A percentile compares a stretch with the other conserved stretches of the same genome.
Conservation (phyloP, 2,113 vertebrate species). For the Eleginops maclovinus region DNA sequence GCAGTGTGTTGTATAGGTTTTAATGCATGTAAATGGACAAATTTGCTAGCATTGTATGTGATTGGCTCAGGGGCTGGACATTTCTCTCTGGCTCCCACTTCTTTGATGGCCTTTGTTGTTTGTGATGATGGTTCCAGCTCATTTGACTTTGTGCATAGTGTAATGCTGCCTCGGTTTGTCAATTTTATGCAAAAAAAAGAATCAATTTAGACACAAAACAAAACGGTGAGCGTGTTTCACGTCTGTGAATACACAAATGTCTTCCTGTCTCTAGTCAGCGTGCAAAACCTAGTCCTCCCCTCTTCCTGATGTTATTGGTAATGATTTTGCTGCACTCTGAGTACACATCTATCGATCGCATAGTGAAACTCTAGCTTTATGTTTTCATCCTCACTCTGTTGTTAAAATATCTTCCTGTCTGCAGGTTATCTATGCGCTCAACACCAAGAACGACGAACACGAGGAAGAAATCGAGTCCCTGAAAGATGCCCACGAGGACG, state of each 20-base stretch:
- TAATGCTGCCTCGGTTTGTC: not conserved
- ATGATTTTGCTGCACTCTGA: slow-evolving; percentile 27
- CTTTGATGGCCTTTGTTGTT: not conserved
- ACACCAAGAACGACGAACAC: slow-evolving; percentile 98
- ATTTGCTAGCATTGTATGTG: too few species aligned
- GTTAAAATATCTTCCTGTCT: slow-evolving; percentile 37
- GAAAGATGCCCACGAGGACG: slow-evolving; percentile 95
- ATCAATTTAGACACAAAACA: not conserved
- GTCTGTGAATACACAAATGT: too few species aligned
- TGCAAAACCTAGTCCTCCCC: not conserved
- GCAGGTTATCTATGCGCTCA: slow-evolving; percentile 98
- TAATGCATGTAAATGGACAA: too few species aligned
- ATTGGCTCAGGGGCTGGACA: too few species aligned
- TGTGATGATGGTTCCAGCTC: not conserved
- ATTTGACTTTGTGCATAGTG: not conserved
- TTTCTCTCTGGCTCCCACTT: not conserved
- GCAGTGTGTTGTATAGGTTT: too few species aligned
- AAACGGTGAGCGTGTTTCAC: not conserved
- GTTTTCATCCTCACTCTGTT: slow-evolving; percentile 9
- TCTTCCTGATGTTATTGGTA: slow-evolving; percentile 8
- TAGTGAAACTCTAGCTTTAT: slow-evolving; percentile 13
- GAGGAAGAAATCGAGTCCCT: slow-evolving; percentile 94
- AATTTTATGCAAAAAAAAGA: not conserved
- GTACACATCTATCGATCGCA: slow-evolving; percentile 41
- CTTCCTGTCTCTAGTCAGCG: slow-evolving; percentile 21